Evolutionary conservation across 2,113 vertebrate species (phyloP), one percentile per base, ranked within the genome.

Genomic region (Lophius piscatorius): DNA sequence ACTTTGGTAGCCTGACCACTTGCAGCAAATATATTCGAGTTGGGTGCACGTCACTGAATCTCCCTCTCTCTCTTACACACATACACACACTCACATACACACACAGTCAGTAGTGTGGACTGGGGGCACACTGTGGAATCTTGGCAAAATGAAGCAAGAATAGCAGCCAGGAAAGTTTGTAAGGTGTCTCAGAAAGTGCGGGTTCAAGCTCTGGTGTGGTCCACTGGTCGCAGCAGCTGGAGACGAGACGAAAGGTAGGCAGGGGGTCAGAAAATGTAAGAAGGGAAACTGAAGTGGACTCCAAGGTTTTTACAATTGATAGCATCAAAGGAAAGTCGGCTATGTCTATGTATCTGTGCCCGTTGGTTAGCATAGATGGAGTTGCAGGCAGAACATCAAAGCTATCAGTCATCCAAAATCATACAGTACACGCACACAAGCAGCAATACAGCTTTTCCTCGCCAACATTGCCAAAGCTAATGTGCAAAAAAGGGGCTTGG

Each of bases 111-210:
- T 35, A 63, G 66, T 76, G 76, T 76, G 85, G 83, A 82, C 68
- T 55, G 74, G 72, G 76, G 81, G 79, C 67, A 80, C 45, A 70
- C 38, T 79, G 74, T 82, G 80, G 81, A 89, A 88, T 89, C 71
- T 87, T 90, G 88, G 89, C 88, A 78, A 34, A 57, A 17, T n/a
- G 46, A 52, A 29, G 29, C 33, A 55, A 59, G 60, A 58, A 67
- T 67, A 46, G 64, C 62, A 76, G 87, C 90, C 87, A 91, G 87
- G 86, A 89, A 84, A 89, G 82, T 81, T 86, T 87, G 73, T 78
- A 78, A 81, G 83, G 81, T 79, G 79, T 70, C 48, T 78, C 61
- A 71, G 63, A 74, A 57, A 83, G 73, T 72, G 71, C 48, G 78
- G 69, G 66, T 71, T 55, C 49, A 14, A 63, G 56, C 55, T 76